A percentile compares a stretch with the other conserved stretches of the same genome.
phyloP scores from a whole-genome alignment of 2,888 invertebrate species.

The Philhelius pedissequus region DNA sequence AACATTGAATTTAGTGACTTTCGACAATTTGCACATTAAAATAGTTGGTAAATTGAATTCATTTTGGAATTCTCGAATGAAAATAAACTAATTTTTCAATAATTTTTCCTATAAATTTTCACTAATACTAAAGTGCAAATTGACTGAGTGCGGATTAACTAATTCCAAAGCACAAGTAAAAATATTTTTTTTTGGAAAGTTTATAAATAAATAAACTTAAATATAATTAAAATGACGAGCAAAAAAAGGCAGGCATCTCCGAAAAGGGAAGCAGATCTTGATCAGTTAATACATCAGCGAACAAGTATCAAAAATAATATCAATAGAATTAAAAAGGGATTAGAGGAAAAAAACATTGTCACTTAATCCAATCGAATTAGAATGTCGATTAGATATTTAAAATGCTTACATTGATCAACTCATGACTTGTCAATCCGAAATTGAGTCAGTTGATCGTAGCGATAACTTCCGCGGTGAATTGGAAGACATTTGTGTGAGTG shows the following conservation, averaged over 20 bases:
- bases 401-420: background rate
- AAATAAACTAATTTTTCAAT: no score
- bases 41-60: background rate
- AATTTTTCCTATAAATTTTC: background rate
- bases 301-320: background rate
- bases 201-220: background rate
- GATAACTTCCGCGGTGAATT: background rate
- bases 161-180: no score
- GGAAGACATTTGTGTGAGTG: background rate
- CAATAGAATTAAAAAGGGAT: background rate
- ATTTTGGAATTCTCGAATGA: no score
- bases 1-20: background rate
- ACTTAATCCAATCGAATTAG: background rate
- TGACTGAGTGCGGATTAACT: background rate
- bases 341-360: background rate
- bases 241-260: background rate
- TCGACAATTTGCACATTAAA: background rate
- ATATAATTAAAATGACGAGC: background rate
- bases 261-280: background rate
- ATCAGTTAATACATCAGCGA: background rate
- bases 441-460: no score
- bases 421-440: background rate
- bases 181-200: background rate
- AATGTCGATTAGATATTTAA: background rate
- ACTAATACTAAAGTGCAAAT: background rate